Evolutionary conservation across 2,797 vertebrate genomes (phyloP).

Genomic region (Anguilla pacifica): DNA sequence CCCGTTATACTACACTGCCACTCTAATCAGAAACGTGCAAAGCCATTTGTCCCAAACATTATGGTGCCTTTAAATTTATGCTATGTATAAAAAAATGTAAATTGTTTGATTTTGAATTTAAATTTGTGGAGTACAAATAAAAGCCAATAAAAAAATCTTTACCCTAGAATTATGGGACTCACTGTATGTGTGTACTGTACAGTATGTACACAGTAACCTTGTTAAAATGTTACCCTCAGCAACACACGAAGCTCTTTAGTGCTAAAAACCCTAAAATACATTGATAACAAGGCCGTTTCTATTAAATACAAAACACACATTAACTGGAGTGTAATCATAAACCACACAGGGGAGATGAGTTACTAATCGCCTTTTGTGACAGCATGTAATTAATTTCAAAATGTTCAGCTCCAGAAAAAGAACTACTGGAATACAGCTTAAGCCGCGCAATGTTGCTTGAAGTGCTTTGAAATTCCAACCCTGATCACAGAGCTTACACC

Average conservation of each 20-base stretch:
- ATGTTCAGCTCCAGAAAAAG: neutral
- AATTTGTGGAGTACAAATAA: too few relatives aligned
- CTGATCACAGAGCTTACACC: neutral
- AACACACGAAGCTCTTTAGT: neutral
- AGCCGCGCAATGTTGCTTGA: neutral
- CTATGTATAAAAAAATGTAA: too few relatives aligned
- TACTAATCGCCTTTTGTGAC: neutral
- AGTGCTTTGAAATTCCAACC: neutral
- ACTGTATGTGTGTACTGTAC: too few relatives aligned
- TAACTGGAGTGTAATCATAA: neutral
- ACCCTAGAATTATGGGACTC: too few relatives aligned
- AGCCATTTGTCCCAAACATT: too few relatives aligned
- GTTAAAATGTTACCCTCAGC: neutral
- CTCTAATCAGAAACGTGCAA: too few relatives aligned
- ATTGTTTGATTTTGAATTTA: too few relatives aligned
- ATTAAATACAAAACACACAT: neutral
- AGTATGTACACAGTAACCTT: neutral
- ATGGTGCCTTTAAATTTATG: too few relatives aligned
- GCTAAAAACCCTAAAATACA: neutral
- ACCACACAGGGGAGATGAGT: neutral
- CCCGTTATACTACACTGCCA: too few relatives aligned
- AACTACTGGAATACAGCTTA: neutral
- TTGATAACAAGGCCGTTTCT: neutral
- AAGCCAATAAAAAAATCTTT: too few relatives aligned
- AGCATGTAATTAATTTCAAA: neutral